Conservation (phyloP, 2,888 invertebrate genomes). For the Aphrophora alni region DNA sequence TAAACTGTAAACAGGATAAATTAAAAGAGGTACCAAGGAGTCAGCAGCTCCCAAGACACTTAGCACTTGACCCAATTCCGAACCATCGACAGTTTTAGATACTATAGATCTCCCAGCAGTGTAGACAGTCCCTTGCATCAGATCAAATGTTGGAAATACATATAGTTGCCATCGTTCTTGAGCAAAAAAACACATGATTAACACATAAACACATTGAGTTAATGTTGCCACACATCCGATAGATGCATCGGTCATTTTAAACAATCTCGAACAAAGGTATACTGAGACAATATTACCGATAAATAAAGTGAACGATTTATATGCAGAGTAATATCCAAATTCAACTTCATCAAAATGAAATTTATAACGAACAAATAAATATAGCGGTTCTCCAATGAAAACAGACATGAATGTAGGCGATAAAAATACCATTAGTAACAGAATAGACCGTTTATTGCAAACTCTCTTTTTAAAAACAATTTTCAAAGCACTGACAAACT, state of each 20-base stretch:
- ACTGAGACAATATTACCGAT: conserved; percentile 44
- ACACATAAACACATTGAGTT: conserved; percentile 35
- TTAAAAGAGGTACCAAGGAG: conserved; percentile 43
- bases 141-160: conserved; percentile 34
- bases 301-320: conserved; percentile 45
- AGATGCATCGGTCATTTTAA: conserved; percentile 38
- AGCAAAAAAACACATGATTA: conserved; percentile 34
- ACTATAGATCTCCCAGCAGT: conserved; percentile 37
- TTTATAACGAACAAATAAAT: conserved; percentile 46
- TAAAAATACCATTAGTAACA: conserved; percentile 40
- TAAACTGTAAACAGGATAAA: conserved; percentile 45
- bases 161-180: conserved; percentile 41
- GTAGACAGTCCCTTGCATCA: conserved; percentile 42
- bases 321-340: conserved; percentile 48
- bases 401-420: conserved; percentile 42
- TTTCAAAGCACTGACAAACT: conserved; percentile 32
- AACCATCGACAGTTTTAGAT: conserved; percentile 27
- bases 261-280: conserved; percentile 36
- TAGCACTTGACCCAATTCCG: conserved; percentile 15
- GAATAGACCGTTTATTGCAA: conserved; percentile 19
- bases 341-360: conserved; percentile 49
- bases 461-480: conserved; percentile 39
- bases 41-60: conserved; percentile 44
- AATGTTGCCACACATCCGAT: conserved; percentile 41
- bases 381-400: conserved; percentile 44